A percentile compares a stretch with the other conserved stretches of the same genome.
Evolutionary conservation across 2,797 vertebrate genomes (phyloP).

Genomic region (Caiman crocodilus): DNA sequence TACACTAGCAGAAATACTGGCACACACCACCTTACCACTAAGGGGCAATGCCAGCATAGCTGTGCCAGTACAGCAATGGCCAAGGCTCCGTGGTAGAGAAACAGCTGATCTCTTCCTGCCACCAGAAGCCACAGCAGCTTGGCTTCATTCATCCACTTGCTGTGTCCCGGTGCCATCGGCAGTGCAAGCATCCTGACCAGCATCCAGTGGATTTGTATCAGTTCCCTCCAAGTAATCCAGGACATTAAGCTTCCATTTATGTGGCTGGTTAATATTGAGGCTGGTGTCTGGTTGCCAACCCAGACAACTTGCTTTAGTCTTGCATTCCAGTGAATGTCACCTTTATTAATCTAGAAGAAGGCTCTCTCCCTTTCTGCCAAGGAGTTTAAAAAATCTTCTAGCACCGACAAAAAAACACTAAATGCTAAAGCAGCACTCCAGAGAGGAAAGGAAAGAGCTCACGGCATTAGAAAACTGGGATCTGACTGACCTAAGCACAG

Average conservation of each 20-base stretch:
- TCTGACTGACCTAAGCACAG: background rate
- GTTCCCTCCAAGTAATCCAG: too few relatives aligned
- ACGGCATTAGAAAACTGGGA: background rate
- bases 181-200: background rate
- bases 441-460: background rate
- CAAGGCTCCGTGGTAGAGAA: background rate
- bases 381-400: background rate
- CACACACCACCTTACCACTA: too few relatives aligned
- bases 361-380: too few relatives aligned
- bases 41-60: too few relatives aligned
- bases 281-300: too few relatives aligned
- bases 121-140: background rate
- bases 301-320: too few relatives aligned
- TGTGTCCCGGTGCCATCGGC: background rate
- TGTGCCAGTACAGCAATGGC: too few relatives aligned
- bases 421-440: background rate
- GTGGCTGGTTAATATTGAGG: too few relatives aligned
- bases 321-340: too few relatives aligned
- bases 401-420: background rate
- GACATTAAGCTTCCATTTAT: too few relatives aligned
- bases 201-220: background rate
- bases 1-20: too few relatives aligned
- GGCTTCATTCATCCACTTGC: background rate
- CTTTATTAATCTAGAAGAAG: too few relatives aligned
- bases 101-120: background rate